phyloP scores from a whole-genome alignment of 2,113 vertebrate genomes.

The Oplegnathus fasciatus region DNA sequence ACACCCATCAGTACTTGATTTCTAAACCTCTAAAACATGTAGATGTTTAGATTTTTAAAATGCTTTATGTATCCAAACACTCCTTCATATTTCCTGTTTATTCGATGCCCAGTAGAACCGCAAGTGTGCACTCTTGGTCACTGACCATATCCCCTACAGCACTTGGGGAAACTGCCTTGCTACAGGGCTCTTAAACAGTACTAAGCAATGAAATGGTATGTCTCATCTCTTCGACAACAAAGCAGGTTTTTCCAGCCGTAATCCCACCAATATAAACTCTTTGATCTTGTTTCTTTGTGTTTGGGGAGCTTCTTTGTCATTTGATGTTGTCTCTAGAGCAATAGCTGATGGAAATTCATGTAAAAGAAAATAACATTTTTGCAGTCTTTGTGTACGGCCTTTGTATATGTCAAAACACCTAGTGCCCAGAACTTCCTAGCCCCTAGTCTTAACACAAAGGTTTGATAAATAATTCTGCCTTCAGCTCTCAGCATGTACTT shows the following conservation, averaged over 20 bases:
- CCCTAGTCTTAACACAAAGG: neutral
- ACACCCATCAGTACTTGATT: conserved; percentile 27
- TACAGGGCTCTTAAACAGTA: neutral
- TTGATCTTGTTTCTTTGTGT: conserved; percentile 25
- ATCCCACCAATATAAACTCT: neutral
- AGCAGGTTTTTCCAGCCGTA: neutral
- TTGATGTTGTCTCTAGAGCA: conserved; percentile 36
- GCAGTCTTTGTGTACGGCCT: neutral
- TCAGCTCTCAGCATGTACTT: neutral
- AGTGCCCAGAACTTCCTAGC: neutral
- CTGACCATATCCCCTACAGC: neutral
- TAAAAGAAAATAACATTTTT: conserved; percentile 17
- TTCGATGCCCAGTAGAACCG: neutral
- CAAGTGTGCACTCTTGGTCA: neutral
- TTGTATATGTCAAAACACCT: neutral
- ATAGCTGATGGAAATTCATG: conserved; percentile 35
- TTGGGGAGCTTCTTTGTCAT: conserved; percentile 31
- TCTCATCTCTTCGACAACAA: conserved; percentile 21
- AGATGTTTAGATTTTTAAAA: neutral
- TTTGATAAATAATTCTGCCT: neutral
- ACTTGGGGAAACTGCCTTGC: neutral
- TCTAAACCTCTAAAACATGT: neutral
- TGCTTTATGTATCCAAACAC: neutral
- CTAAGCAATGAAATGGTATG: neutral
- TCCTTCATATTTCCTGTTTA: neutral